Evolutionary conservation across 2,113 vertebrate genomes (phyloP).

Genomic region (Oostethus manadensis): DNA sequence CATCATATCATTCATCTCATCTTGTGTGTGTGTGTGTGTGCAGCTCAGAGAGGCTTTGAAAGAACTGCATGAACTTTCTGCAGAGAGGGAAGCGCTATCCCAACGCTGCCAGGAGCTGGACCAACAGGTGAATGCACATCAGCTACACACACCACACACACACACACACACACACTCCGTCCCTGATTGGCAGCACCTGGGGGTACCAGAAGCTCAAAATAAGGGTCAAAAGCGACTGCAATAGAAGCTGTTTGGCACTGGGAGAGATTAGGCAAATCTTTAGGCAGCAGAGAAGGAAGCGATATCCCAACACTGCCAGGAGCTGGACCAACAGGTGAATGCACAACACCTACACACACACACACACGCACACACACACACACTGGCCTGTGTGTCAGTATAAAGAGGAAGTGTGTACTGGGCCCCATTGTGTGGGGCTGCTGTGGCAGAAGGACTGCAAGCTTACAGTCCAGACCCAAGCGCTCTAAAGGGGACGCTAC

Average conservation of each 20-base stretch:
- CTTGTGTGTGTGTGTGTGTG: conserved; percentile 15
- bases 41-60: conserved; percentile 87
- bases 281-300: conserved; percentile 82
- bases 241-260: too few relatives aligned
- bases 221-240: too few relatives aligned
- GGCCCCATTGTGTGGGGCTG: conserved; percentile 55
- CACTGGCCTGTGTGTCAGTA: conserved; percentile 24
- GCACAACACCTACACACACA: background rate
- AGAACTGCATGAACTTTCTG: conserved; percentile 76
- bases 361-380: background rate
- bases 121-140: conserved; percentile 77
- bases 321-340: conserved; percentile 88
- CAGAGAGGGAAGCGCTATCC: conserved; percentile 87
- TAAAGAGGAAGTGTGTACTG: conserved; percentile 43
- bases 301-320: conserved; percentile 86
- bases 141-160: background rate
- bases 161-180: conserved; percentile 1
- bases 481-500: conserved; percentile 8
- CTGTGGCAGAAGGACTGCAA: conserved; percentile 61
- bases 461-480: conserved; percentile 31
- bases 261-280: too few relatives aligned
- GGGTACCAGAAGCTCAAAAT: too few relatives aligned
- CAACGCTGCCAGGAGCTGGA: conserved; percentile 93
- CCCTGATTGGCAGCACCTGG: too few relatives aligned
- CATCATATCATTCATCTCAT: background rate